Evolutionary conservation across 2,888 invertebrate species (phyloP), one percentile per base, ranked within the genome.

Genomic region (Agrenia bidenticulata): DNA sequence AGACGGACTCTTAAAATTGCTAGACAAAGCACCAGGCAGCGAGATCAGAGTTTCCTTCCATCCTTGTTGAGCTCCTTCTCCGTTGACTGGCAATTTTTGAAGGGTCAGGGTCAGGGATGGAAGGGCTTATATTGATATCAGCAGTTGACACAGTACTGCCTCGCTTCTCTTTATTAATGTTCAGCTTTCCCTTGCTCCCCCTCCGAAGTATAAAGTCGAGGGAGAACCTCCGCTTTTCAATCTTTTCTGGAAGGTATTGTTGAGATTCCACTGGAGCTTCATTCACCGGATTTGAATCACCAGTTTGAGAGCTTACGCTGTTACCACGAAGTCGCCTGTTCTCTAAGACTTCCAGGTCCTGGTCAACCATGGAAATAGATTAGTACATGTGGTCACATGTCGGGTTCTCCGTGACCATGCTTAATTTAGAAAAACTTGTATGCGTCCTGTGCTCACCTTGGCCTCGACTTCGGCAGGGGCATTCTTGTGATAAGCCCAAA

Each of bases 171-270:
- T 45, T 42, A 0, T 39, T 11, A 2, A 37, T 4, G 13, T 24
- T 57, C 41, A 57, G 9, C 11, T 41, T 57, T 19, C 41, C 23
- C 7, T 41, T 39, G 24, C 41, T 41, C 2, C 41, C 11, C 13
- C 57, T 24, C 13, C 57, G 2, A 17, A 62, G 58, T 9, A 68
- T 21, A 50, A 59, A 58, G 21, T 68, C 68, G n/a, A 68, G 21
- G 0, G 68, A 68, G 23, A 68, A 68, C 27, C 62, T 32, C 17
- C 68, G 39, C 27, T 64, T 68, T 23, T 21, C 57, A 58, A 24
- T 42, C 32, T 51, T 24, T 62, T 66, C 37, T 55, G 45, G 45
- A 15, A 5, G 45, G 15, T 45, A 45, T 9, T 45, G 4, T 15
- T 15, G 4, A 15, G 51, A 5, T 24, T 24, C 51, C 2, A 7